These are phyloP conservation scores for Mimumesa dahlbomi DNA, from an alignment of 2,888 invertebrate species.

Conservation along the genomic window DNA sequence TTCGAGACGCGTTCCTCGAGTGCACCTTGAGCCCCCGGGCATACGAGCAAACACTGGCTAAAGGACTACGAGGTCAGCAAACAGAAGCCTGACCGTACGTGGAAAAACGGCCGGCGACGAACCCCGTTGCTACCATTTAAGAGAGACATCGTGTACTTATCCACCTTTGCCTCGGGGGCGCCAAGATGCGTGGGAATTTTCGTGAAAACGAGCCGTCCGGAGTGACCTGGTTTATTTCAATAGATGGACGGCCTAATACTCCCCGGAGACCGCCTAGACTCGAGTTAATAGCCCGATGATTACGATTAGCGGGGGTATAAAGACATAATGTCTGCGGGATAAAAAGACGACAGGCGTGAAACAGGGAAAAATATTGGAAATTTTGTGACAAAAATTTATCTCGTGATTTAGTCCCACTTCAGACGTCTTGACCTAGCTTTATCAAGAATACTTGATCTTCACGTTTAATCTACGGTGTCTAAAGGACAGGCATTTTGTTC, in stretches of 20 bases:
- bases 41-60: conserved; percentile 60
- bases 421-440: conserved; percentile 37
- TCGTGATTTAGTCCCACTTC: conserved; percentile 36
- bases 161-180: conserved; percentile 1
- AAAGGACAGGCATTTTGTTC: conserved; percentile 38
- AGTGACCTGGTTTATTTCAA: background rate
- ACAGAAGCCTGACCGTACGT: conserved; percentile 41
- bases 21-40: conserved; percentile 36
- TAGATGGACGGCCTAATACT: no score
- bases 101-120: conserved; percentile 34
- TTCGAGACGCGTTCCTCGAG: conserved; percentile 59
- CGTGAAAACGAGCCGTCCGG: background rate
- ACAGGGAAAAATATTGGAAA: no score
- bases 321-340: no score
- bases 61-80: conserved; percentile 58
- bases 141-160: conserved; percentile 6
- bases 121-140: conserved; percentile 58
- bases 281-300: no score
- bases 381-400: no score
- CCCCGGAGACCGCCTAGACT: no score
- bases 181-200: conserved; percentile 8
- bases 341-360: no score
- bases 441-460: conserved; percentile 46
- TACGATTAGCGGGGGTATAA: no score
- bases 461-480: conserved; percentile 39